phyloP scores from a whole-genome alignment of 30 jellyfish, hydroid and myxozoan genomes.

The Morbakka virulenta region DNA sequence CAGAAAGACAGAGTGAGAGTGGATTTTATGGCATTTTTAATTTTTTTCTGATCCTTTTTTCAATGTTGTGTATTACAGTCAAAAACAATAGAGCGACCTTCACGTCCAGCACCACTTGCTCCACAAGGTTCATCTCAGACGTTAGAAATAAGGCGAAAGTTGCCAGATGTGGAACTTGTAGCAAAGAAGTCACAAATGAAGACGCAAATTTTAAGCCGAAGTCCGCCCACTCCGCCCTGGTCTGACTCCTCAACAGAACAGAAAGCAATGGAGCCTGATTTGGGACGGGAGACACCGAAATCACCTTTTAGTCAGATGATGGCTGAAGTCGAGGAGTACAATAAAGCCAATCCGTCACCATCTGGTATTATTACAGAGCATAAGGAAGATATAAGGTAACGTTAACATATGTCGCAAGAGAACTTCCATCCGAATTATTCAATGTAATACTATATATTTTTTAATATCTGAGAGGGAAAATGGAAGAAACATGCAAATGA shows the following conservation, averaged over 20 bases:
- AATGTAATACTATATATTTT: too few species aligned
- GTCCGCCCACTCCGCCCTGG: background rate
- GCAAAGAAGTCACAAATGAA: background rate
- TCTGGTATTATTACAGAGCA: background rate
- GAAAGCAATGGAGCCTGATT: background rate
- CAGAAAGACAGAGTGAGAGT: too few species aligned
- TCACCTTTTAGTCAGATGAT: slow-evolving; percentile 69
- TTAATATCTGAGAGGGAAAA: too few species aligned
- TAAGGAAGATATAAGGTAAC: background rate
- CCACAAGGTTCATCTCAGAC: background rate
- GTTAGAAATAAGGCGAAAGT: background rate
- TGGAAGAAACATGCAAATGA: too few species aligned
- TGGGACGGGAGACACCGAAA: background rate
- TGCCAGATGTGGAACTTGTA: background rate
- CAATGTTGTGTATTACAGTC: too few species aligned
- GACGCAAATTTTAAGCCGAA: background rate
- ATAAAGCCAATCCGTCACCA: background rate
- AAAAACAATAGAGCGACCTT: background rate
- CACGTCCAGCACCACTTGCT: background rate
- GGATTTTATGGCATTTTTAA: too few species aligned
- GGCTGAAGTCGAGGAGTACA: slow-evolving; percentile 68
- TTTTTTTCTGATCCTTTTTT: too few species aligned
- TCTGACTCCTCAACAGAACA: background rate
- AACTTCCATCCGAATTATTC: too few species aligned
- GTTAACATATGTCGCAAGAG: too few species aligned